Percentiles rank a stretch among this genome's conserved stretches.
phyloP scores from a whole-genome alignment of 2,797 vertebrate genomes.

The Arvicola amphibius region DNA sequence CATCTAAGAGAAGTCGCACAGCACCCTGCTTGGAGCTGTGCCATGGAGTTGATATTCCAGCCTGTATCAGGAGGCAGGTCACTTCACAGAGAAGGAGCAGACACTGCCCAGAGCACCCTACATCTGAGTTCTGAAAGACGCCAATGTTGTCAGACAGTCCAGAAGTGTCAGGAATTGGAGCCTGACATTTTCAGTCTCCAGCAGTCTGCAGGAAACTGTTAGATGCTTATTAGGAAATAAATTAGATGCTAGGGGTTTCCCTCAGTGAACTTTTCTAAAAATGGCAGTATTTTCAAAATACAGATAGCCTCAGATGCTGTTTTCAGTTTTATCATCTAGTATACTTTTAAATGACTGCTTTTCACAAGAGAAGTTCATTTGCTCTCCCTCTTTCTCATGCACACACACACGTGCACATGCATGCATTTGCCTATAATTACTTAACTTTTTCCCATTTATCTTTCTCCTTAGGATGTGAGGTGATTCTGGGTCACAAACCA shows the following conservation, averaged over 20 bases:
- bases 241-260: neutral
- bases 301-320: neutral
- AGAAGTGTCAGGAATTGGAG: neutral
- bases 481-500: neutral
- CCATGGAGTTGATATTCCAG: neutral
- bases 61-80: neutral
- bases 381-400: neutral
- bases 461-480: neutral
- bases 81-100: neutral
- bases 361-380: neutral
- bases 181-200: neutral
- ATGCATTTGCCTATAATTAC: neutral
- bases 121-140: neutral
- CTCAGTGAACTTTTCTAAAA: slow-evolving; percentile 53
- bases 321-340: slow-evolving; percentile 36
- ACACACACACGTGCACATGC: accelerated
- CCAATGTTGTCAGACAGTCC: neutral
- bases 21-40: neutral
- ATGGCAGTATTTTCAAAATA: neutral
- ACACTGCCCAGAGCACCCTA: neutral
- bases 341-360: slow-evolving; percentile 46
- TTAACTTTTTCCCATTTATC: slow-evolving; percentile 12
- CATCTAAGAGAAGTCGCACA: neutral
- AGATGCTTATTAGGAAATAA: neutral
- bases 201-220: neutral